Percentiles rank a stretch among this genome's conserved stretches.
Conservation (phyloP, 2,113 vertebrate genomes). For the Accipiter cooperii region DNA sequence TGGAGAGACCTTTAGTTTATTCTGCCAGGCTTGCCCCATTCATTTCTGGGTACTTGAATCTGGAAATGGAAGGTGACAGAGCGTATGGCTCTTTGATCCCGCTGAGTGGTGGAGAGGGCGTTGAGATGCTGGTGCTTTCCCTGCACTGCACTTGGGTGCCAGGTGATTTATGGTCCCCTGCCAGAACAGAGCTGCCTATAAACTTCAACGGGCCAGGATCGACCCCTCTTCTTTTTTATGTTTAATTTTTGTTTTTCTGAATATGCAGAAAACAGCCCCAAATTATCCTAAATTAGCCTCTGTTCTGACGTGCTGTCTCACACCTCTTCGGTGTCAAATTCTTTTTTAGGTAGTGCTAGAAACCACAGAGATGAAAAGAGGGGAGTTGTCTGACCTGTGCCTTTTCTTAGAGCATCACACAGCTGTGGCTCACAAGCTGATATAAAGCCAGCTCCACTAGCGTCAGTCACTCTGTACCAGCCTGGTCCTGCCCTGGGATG, state of each 20-base stretch:
- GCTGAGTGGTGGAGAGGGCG: not conserved
- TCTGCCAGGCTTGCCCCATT: not conserved
- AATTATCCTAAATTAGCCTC: slow-evolving; percentile 32
- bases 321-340: slow-evolving; percentile 9
- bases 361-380: not conserved
- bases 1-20: not conserved
- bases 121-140: not conserved
- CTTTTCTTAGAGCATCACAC: slow-evolving; percentile 43
- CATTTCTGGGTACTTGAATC: not conserved
- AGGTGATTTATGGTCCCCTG: not conserved
- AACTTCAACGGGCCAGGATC: not conserved
- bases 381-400: not conserved
- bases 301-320: slow-evolving; percentile 31
- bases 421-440: not conserved
- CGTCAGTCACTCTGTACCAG: not conserved
- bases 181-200: not conserved
- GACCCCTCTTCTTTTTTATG: not conserved
- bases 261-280: not conserved
- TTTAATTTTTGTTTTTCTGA: not conserved
- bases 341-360: slow-evolving; percentile 21
- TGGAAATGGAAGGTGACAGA: not conserved
- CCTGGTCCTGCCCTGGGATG: not conserved
- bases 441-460: not conserved
- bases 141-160: not conserved
- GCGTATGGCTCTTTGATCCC: not conserved